phyloP scores from a whole-genome alignment of 2,113 vertebrate genomes.

The Hiodon tergisus region DNA sequence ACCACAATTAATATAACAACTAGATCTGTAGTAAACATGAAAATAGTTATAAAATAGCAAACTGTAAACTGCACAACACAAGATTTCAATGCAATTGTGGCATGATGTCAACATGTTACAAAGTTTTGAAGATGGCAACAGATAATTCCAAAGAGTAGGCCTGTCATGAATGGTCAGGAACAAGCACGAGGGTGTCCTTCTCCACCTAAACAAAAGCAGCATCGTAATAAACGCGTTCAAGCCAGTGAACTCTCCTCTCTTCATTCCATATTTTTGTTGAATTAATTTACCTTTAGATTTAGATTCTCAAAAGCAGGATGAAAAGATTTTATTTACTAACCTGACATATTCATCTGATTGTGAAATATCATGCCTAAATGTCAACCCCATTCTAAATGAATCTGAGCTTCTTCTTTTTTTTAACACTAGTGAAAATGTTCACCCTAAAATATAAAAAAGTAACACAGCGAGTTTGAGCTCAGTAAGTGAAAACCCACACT shows the following conservation, averaged over 20 bases:
- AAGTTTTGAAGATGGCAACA: too few species aligned
- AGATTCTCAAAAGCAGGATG: background rate
- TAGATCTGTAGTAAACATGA: too few species aligned
- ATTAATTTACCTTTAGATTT: background rate
- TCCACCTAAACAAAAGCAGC: background rate
- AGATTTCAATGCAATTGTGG: too few species aligned
- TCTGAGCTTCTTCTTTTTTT: background rate
- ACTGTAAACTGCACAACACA: too few species aligned
- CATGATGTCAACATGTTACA: too few species aligned
- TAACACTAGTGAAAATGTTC: background rate
- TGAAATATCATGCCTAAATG: background rate
- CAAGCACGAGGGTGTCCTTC: background rate
- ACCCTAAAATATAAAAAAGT: slow-evolving; percentile 6
- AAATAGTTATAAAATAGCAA: too few species aligned
- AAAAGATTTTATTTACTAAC: background rate
- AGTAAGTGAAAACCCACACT: background rate
- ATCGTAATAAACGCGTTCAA: background rate
- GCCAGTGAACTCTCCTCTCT: background rate
- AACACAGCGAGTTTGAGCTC: background rate
- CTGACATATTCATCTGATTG: background rate
- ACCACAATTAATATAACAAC: too few species aligned
- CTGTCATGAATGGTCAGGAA: background rate
- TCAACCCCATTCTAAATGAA: too few species aligned
- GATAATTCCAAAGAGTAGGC: too few species aligned
- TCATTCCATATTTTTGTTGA: background rate